These are phyloP conservation scores for Calidris pugnax DNA, from an alignment of 2,113 vertebrate genomes.

Conservation along the genomic window DNA sequence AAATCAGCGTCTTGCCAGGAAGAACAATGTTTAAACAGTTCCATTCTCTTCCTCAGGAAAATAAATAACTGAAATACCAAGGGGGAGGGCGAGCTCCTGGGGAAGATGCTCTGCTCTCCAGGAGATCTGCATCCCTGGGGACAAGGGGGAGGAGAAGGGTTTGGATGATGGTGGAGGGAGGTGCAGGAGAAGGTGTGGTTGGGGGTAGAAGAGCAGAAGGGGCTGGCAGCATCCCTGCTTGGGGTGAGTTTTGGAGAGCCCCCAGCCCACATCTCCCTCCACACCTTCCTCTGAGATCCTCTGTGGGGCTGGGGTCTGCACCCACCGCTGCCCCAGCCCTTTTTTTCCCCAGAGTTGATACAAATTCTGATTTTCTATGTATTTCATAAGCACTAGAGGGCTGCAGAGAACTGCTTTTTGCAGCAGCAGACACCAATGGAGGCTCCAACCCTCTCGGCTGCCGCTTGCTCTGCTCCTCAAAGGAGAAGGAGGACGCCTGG, in stretches of 20 bases:
- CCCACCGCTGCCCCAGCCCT: background rate
- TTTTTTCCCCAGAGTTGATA: background rate
- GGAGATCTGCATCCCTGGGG: background rate
- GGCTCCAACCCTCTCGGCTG: background rate
- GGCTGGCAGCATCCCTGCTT: background rate
- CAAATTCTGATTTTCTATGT: background rate
- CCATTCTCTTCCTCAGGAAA: background rate
- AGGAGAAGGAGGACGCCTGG: background rate
- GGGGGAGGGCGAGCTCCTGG: background rate
- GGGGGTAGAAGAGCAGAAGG: fast-evolving
- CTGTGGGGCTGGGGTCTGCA: background rate
- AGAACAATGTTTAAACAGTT: background rate
- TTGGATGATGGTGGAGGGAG: background rate
- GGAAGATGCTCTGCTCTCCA: fast-evolving
- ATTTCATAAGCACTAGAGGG: conserved; percentile 32
- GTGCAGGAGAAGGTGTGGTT: background rate
- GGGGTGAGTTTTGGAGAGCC: background rate
- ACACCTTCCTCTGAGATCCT: no score
- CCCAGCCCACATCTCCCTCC: background rate
- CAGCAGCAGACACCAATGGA: background rate
- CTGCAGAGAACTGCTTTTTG: conserved; percentile 13
- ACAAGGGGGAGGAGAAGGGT: fast-evolving
- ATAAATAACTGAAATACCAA: background rate
- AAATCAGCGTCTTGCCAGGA: background rate
- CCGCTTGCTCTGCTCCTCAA: background rate